Evolutionary conservation across 2,113 vertebrate genomes (phyloP), one percentile per base, ranked within the genome.

Genomic region (Hippocampus zosterae): DNA sequence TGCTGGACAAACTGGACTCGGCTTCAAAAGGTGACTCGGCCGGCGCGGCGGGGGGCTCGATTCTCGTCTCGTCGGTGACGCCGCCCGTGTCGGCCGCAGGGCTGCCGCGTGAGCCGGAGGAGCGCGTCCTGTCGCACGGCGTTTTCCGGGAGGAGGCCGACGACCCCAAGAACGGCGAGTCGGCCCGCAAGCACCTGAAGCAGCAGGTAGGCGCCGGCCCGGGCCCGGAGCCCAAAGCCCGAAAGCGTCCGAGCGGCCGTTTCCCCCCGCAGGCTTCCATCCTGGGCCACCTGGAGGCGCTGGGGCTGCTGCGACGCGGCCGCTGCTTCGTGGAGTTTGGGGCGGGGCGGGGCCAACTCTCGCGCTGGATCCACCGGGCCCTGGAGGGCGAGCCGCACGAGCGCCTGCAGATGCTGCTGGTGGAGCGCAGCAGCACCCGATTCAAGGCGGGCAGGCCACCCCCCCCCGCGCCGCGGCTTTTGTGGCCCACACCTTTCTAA

Each of bases 291-390:
- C 92, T 99, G 93, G 92, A 95, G 82, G 91, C 90, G 40, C 71
- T 98, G 83, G 89, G 92, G 57, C 92, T 99, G 85, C 94, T 99
- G 79, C 87, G 89, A 57, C 84, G 94, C 25, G 90, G 92, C 78
- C 92, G 89, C 72, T 98, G 95, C 85, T 98, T 95, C 72, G 85
- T 99, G 71, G 97, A 99, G 81, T 99, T 98, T 77, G 97, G 97
- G 74, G 97, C 97, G 5, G 97, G 97, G 19, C 92, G 94, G 77
- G 97, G 97, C 67, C 98, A 96, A 86, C 91, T 99, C 62, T 98
- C 97, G 61, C 96, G 98, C 4, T 99, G 97, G 97, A 94, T 99
- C 77, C 94, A 94, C 42, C 79, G 90, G 77, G 96, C 96, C 63
- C 87, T 96, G 76, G 21, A n/a, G 9, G 52, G 64, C 19, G 25